Base-by-base conservation (phyloP, 2,113 vertebrate species). In the Heloderma charlesbogerti region DNA sequence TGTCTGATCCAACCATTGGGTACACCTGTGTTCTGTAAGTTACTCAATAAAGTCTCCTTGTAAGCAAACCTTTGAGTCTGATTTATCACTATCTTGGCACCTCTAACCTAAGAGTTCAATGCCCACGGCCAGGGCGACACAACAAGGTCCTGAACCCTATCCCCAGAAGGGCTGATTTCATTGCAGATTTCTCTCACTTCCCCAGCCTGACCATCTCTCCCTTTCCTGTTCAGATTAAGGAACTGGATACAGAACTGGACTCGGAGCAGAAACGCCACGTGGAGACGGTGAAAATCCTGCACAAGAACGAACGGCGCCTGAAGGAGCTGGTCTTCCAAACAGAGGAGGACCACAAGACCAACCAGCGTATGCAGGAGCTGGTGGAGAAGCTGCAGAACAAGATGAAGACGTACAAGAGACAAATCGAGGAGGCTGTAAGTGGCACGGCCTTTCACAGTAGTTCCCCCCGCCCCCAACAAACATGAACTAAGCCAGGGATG, bases 351-450 rank as follows among this genome's bases (percentile, higher is more conserved):
- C 96, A 97, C 87, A 97, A 98, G 97, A 97, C 95, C 93, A 98
- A 97, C 45, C 93, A 97, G 89, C 89, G 89, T 67, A 96, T 95
- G 96, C 97, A 98, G 91, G 97, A 98, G 92, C 94, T 97, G 88
- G 96, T 96, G 84, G 96, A 98, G 93, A 96, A 97, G 88, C 95
- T 97, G 60, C 97, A 98, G 94, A 97, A 94, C 91, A 97, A 98
- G 84, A 93, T 97, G 85, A 97, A 97, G 96, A 94, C 88, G 16
- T 97, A 97, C 91, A 98, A 97, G 91, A 92, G 94, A 8, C 96
- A 98, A 94, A 97, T 92, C 0, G 94, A 98, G 10, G 96, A 97
- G 4, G 94, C 93, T 34, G 97, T 94, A 90, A 9, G 87, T 91
- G 86, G 18, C 81, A 3, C 3, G 57, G 3, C 7, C 4, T 29